phyloP scores from a whole-genome alignment of 2,113 vertebrate genomes.

The Raja brachyura region DNA sequence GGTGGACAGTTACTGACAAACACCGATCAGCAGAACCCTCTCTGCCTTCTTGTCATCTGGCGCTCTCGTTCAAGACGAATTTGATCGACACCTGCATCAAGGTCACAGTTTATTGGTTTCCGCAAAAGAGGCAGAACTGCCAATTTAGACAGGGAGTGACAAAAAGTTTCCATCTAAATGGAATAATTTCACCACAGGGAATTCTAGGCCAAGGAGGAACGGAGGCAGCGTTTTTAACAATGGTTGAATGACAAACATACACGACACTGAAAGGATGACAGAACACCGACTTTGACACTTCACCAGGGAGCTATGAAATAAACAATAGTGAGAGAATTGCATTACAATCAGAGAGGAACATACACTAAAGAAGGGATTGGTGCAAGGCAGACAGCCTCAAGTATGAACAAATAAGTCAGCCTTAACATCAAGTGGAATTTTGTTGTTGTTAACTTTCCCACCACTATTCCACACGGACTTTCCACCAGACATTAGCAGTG shows the following conservation, averaged over 20 bases:
- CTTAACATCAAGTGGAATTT: constrained; percentile 35
- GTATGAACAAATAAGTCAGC: constrained; percentile 45
- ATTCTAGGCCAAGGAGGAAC: constrained; percentile 69
- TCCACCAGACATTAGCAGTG: constrained; percentile 19
- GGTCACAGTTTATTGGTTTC: constrained; percentile 90
- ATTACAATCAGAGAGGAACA: constrained; percentile 68
- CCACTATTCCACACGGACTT: constrained; percentile 16
- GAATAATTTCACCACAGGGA: constrained; percentile 87
- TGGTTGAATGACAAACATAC: constrained; percentile 85
- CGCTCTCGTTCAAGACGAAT: constrained; percentile 69
- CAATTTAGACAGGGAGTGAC: constrained; percentile 89
- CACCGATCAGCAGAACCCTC: constrained; percentile 65
- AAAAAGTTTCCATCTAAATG: constrained; percentile 92
- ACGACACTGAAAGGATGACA: constrained; percentile 74
- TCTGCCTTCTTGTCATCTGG: constrained; percentile 76
- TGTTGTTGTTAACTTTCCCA: not conserved
- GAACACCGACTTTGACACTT: constrained; percentile 81
- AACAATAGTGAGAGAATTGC: constrained; percentile 78
- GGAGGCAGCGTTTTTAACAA: constrained; percentile 79
- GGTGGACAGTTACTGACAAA: constrained; percentile 74
- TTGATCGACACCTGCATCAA: constrained; percentile 84
- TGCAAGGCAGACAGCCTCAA: constrained; percentile 44
- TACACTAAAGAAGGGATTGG: constrained; percentile 49
- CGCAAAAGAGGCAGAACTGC: constrained; percentile 82
- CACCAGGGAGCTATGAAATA: constrained; percentile 76